These are phyloP conservation scores for Nebria ingens DNA, from an alignment of 1,140 invertebrate genomes.

Conservation along the genomic window DNA sequence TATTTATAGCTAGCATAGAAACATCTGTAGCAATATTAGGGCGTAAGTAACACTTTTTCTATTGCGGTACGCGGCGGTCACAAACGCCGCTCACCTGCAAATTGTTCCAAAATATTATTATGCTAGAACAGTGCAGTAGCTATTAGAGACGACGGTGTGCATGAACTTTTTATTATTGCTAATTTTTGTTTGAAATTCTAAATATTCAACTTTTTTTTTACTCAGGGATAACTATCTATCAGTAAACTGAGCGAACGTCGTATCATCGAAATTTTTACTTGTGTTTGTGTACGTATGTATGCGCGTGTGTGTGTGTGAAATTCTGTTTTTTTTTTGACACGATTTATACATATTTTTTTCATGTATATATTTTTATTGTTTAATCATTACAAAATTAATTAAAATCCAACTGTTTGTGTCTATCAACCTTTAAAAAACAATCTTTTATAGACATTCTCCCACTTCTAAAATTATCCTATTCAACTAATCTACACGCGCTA, in stretches of 20 bases:
- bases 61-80: background rate
- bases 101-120: background rate
- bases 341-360: slow-evolving; percentile 8
- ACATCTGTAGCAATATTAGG: slow-evolving; percentile 3
- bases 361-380: slow-evolving; percentile 6
- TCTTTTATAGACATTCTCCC: background rate
- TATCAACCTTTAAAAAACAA: background rate
- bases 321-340: background rate
- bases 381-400: slow-evolving; percentile 7
- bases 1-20: background rate
- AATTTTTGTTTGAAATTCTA: background rate
- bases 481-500: too few relatives aligned
- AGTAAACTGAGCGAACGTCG: background rate
- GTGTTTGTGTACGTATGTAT: background rate
- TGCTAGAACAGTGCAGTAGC: too few relatives aligned
- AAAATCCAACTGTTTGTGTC: background rate
- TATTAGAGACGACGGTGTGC: too few relatives aligned
- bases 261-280: background rate
- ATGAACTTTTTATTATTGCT: too few relatives aligned
- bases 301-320: slow-evolving; percentile 2
- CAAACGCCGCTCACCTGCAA: background rate
- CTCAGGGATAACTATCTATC: background rate
- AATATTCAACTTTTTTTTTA: slow-evolving; percentile 1
- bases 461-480: too few relatives aligned
- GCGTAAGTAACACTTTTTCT: background rate